These are phyloP conservation scores for Odontocolon sp. DNA, from an alignment of 2,888 invertebrate genomes.

Conservation along the genomic window DNA sequence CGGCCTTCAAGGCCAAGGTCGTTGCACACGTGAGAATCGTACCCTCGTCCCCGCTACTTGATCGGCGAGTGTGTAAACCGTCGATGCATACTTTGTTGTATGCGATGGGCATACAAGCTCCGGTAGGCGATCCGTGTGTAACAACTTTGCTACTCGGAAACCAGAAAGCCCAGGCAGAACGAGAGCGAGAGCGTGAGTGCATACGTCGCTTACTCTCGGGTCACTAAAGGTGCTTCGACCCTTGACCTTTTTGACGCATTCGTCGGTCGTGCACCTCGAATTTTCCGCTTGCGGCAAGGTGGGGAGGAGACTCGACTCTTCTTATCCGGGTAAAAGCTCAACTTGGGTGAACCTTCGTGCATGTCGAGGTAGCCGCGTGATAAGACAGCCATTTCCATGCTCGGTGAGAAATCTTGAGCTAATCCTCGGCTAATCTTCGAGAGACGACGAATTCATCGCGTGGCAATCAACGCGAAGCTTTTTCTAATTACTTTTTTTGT, in stretches of 20 bases:
- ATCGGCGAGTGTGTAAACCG: conserved; percentile 4
- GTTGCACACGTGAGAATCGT: conserved; percentile 55
- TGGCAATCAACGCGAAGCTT: too few species aligned
- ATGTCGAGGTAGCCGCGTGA: conserved; percentile 8
- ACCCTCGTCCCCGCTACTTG: too few species aligned
- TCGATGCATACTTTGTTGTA: neutral
- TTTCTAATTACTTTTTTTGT: too few species aligned
- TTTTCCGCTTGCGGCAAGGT: conserved; percentile 43
- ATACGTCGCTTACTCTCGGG: conserved; percentile 35
- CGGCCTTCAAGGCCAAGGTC: conserved; percentile 58
- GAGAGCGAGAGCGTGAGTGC: conserved; percentile 7
- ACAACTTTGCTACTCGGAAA: conserved; percentile 13
- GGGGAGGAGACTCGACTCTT: conserved; percentile 80
- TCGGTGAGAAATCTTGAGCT: neutral
- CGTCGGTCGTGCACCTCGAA: conserved; percentile 64
- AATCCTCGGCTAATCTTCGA: too few species aligned
- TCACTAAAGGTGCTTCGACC: conserved; percentile 65
- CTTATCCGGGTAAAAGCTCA: conserved; percentile 89
- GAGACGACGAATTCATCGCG: too few species aligned
- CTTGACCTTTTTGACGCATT: conserved; percentile 66
- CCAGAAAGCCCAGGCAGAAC: neutral
- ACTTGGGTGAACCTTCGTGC: conserved; percentile 84
- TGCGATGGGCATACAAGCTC: neutral
- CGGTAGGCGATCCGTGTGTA: neutral
- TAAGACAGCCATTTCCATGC: conserved; percentile 25